Percentiles rank a stretch among this genome's conserved stretches.
These are phyloP conservation scores for Tetramorium parvispinum DNA, from an alignment of 1,140 invertebrate genomes.

Conservation along the genomic window DNA sequence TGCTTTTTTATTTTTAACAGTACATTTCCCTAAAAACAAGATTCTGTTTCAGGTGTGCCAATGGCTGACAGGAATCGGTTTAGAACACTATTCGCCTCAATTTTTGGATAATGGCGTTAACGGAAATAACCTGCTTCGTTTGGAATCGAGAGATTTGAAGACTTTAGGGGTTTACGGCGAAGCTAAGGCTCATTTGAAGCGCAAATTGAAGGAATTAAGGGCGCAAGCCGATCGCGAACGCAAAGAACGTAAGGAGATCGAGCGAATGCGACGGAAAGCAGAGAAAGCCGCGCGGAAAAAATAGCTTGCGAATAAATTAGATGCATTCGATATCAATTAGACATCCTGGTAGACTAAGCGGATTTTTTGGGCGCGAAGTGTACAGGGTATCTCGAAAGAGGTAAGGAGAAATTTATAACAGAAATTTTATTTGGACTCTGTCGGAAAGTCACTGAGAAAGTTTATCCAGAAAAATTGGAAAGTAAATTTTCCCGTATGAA, in stretches of 20 bases:
- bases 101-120: slow-evolving; percentile 95
- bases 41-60: slow-evolving; percentile 90
- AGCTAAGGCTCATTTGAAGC: slow-evolving; percentile 93
- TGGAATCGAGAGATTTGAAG: slow-evolving; percentile 96
- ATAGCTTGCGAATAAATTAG: slow-evolving; percentile 66
- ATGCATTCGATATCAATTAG: slow-evolving; percentile 33
- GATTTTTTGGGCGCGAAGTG: slow-evolving; percentile 18
- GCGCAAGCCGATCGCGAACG: slow-evolving; percentile 92
- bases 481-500: background rate
- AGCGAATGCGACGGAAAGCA: slow-evolving; percentile 91
- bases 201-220: slow-evolving; percentile 95
- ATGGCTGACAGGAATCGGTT: slow-evolving; percentile 92
- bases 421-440: background rate
- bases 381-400: slow-evolving; percentile 48
- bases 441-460: background rate
- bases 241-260: slow-evolving; percentile 92
- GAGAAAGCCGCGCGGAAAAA: slow-evolving; percentile 92
- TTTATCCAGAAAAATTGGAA: background rate
- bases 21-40: background rate
- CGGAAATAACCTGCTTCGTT: slow-evolving; percentile 91
- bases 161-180: slow-evolving; percentile 92
- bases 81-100: slow-evolving; percentile 93
- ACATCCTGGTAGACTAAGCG: background rate
- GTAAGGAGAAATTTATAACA: slow-evolving; percentile 13
- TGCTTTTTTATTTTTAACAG: slow-evolving; percentile 33